Base-by-base conservation (phyloP, 2,888 invertebrate genomes). In the Leucoma salicis region DNA sequence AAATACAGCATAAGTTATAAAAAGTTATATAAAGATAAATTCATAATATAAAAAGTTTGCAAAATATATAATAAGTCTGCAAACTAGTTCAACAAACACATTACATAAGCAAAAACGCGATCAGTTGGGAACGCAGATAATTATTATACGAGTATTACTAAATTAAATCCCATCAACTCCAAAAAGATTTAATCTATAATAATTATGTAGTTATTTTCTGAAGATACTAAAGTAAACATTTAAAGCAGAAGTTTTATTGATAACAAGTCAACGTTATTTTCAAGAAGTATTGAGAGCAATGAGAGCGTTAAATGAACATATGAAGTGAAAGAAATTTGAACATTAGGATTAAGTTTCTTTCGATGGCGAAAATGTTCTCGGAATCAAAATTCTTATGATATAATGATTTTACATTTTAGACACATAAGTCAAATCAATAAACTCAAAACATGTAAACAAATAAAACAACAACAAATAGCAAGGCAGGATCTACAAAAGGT, bases 401-500 rank as follows among this genome's bases (percentile, higher is more conserved):
- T 4, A 16, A n/a, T n/a, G 8, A 21, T 21, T 21, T 21, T 21
- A 21, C 6, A 4, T 8, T 16, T 16, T 16, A 16, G 16, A 8
- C 21, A 5, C 21, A 21, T 21, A 6, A 16, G n/a, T 6, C 21
- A 4, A 21, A 21, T 21, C 21, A 21, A n/a, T 4, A 8, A 21
- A 21, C 8, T 6, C 8, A 21, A 21, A 21, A 3, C 1, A 4
- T 3, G 6, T 3, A 21, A 27, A 27, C 29, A 13, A 13, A 29
- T 3, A 7, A 12, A 29, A 29, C 29, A 29, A 29, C 31, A 31
- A 31, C 14, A 15, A 31, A n/a, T 31, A 31, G 31, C 31, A 15
- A 31, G 8, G 15, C n/a, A n/a, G 31, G 31, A 31, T 10, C 29
- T 31, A 31, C 12, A 8, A n/a, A 29, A 28, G 28, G 28, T 12